Evolutionary conservation across 2,888 invertebrate species (phyloP).

Genomic region (Unio delphinus): DNA sequence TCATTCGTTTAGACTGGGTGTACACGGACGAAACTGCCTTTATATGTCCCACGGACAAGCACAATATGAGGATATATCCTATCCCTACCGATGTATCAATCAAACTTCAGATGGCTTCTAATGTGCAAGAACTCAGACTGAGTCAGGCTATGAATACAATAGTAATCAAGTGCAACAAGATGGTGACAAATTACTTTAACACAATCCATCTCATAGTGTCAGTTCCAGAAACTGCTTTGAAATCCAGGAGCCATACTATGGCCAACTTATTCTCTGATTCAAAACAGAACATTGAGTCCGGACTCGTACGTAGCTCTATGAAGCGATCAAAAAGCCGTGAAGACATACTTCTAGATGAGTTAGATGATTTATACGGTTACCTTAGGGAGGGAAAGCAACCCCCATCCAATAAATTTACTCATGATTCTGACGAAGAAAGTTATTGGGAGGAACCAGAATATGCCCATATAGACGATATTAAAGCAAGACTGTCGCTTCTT

Average conservation of each 20-base stretch:
- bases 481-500: constrained; percentile 50
- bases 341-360: constrained; percentile 83
- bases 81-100: constrained; percentile 89
- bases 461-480: constrained; percentile 61
- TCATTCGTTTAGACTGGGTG: constrained; percentile 64
- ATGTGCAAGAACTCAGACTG: constrained; percentile 69
- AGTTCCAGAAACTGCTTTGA: constrained; percentile 55
- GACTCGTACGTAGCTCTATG: constrained; percentile 15
- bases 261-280: constrained; percentile 50
- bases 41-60: constrained; percentile 62
- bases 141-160: constrained; percentile 48
- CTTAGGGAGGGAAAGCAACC: constrained; percentile 93
- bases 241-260: constrained; percentile 40
- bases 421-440: constrained; percentile 67
- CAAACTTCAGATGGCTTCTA: constrained; percentile 78
- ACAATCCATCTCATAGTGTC: constrained; percentile 67
- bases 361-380: constrained; percentile 96
- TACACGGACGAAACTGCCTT: constrained; percentile 68
- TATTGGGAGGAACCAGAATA: constrained; percentile 69
- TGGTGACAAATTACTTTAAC: constrained; percentile 67
- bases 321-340: constrained; percentile 76
- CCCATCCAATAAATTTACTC: constrained; percentile 73
- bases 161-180: constrained; percentile 58
- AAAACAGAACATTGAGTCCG: background rate
- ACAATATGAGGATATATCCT: constrained; percentile 78